phyloP scores from a whole-genome alignment of 2,888 invertebrate genomes.

The Acanthosepion lycidas region DNA sequence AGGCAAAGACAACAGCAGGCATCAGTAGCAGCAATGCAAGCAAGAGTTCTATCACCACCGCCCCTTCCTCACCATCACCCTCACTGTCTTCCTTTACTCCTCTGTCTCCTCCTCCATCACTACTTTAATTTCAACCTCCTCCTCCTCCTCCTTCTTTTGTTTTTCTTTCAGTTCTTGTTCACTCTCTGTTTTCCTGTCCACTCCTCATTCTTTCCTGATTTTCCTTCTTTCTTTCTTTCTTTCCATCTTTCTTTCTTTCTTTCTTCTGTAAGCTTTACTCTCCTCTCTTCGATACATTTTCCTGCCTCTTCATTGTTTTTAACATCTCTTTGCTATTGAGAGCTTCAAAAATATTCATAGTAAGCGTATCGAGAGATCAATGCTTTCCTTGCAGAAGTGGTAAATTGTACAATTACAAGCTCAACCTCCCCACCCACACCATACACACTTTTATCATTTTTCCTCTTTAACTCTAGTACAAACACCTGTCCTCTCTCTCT shows the following conservation, averaged over 20 bases:
- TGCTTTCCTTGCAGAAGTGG: background rate
- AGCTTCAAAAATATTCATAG: too few relatives aligned
- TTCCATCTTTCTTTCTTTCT: background rate
- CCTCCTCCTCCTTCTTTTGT: background rate
- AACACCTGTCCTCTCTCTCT: too few relatives aligned
- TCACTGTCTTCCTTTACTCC: background rate
- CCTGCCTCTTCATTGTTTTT: background rate
- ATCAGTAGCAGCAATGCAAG: background rate
- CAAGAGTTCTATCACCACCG: conserved; percentile 33
- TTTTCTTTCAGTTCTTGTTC: conserved; percentile 24
- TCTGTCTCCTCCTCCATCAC: conserved; percentile 44
- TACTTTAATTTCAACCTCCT: conserved; percentile 44
- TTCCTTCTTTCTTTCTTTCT: background rate
- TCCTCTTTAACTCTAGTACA: too few relatives aligned
- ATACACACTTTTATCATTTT: too few relatives aligned
- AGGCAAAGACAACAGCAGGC: background rate
- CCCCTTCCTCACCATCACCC: background rate
- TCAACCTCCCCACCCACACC: too few relatives aligned
- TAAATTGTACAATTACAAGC: too few relatives aligned
- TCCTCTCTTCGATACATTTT: too few relatives aligned
- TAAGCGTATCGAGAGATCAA: too few relatives aligned
- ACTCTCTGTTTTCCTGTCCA: background rate
- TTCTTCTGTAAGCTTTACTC: too few relatives aligned
- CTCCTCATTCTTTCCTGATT: too few relatives aligned
- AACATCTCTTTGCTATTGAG: background rate